Conservation (phyloP, 1,140 invertebrate species). For the Archivesica marissinica region DNA sequence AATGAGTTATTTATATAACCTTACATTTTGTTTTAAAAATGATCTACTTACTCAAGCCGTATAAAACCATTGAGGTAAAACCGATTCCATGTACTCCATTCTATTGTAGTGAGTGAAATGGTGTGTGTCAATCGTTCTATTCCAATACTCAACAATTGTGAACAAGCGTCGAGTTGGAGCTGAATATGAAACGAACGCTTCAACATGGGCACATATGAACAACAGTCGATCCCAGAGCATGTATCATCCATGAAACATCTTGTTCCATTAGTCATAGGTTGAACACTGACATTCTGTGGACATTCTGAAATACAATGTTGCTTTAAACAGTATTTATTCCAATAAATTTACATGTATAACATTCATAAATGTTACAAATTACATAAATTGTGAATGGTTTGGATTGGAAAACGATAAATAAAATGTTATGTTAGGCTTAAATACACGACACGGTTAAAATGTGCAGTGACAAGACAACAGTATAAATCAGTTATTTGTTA, state of each 20-base stretch:
- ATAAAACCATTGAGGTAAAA: slow-evolving; percentile 14
- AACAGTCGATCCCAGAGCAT: slow-evolving; percentile 20
- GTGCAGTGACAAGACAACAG: background rate
- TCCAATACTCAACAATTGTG: background rate
- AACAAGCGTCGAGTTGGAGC: slow-evolving; percentile 32
- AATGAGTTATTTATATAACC: no score
- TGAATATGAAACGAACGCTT: background rate
- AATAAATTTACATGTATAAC: no score
- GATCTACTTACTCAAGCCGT: slow-evolving; percentile 4
- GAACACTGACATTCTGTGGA: background rate
- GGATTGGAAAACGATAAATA: background rate
- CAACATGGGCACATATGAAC: background rate
- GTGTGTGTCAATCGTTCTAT: background rate
- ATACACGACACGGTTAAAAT: background rate
- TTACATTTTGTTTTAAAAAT: no score
- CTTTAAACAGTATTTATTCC: no score
- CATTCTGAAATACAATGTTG: background rate
- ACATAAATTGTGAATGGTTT: no score
- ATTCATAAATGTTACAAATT: no score
- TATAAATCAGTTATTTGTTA: background rate
- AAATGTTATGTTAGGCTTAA: background rate
- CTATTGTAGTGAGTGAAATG: slow-evolving; percentile 5
- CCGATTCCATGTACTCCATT: background rate
- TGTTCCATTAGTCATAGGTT: background rate
- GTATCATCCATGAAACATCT: slow-evolving; percentile 13